Base-by-base conservation (phyloP, 1,140 invertebrate genomes). In the Saccostrea cuccullata region DNA sequence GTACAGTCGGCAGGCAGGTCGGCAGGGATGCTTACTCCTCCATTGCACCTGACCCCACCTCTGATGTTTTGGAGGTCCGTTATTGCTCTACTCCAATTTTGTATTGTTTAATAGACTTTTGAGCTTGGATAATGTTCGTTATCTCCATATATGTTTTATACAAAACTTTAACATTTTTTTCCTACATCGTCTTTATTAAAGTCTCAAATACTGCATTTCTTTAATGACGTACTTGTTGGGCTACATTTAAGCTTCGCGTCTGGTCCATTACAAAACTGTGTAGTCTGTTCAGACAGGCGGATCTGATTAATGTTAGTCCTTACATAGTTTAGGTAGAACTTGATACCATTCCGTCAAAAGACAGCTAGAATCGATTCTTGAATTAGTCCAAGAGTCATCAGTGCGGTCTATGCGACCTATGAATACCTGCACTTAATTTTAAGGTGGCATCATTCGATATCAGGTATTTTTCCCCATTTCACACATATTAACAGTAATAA, bases 321-420 rank as follows among this genome's bases (percentile, higher is more conserved):
- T 77, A 77, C 70, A 36, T 77, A 77, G 70, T 30, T 15, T 77
- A 26, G 70, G 70, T 77, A 36, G 26, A 77, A 77, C 26, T 77
- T 36, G 70, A 77, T 77, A 26, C 70, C 70, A 77, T 15, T 36
- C 23, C 11, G 70, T 30, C 30, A 30, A 26, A 30, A 36, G 26
- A 30, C 70, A 15, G 26, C 70, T 15, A 36, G 70, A 36, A 77
- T 77, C 70, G 70, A 77, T 77, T 20, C 2, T 26, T 77, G 70
- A 77, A 77, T 12, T 77, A 11, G 12, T 77, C 26, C 30, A 77
- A 36, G 26, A 77, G 70, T 77, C 26, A 26, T 26, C 2, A 77
- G n/a, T 6, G 20, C 6, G 17, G 23, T 13, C 23, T 73, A 9
- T 11, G 20, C 5, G 67, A 12, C 26, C 26, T 77, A 36, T 64